Conservation (phyloP, 1,140 invertebrate species). For the Drosophila chauvacae region DNA sequence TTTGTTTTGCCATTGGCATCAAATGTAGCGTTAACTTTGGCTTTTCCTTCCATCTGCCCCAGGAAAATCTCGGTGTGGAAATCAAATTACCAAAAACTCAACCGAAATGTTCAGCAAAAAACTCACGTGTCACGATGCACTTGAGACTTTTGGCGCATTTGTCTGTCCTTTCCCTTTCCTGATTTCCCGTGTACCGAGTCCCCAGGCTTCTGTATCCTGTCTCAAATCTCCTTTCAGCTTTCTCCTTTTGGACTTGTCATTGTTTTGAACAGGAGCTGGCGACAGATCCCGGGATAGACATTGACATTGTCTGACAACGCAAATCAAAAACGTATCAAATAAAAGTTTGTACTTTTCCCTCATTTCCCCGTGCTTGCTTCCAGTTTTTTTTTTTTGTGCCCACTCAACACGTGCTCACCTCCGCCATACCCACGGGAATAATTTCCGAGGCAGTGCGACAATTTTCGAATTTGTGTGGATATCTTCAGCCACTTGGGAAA, state of each 20-base stretch:
- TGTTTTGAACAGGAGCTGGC: slow-evolving; percentile 24
- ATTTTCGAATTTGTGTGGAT: slow-evolving; percentile 56
- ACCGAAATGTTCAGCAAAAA: slow-evolving; percentile 42
- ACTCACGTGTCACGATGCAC: slow-evolving; percentile 78
- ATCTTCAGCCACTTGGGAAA: slow-evolving; percentile 56
- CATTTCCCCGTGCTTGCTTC: slow-evolving; percentile 10
- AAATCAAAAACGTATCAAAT: slow-evolving; percentile 83
- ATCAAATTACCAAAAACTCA: slow-evolving; percentile 73
- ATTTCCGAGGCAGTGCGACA: slow-evolving; percentile 56
- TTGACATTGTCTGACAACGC: slow-evolving; percentile 74
- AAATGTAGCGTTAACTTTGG: slow-evolving; percentile 77
- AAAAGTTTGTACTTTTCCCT: slow-evolving; percentile 68
- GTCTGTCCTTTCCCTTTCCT: slow-evolving; percentile 24
- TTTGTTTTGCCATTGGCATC: slow-evolving; percentile 58
- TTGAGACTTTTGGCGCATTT: slow-evolving; percentile 75
- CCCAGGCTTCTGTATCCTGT: slow-evolving; percentile 26
- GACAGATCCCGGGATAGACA: slow-evolving; percentile 48
- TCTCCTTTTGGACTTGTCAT: slow-evolving; percentile 58
- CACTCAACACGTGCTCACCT: slow-evolving; percentile 73
- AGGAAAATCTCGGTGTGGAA: slow-evolving; percentile 65
- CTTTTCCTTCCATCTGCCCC: slow-evolving; percentile 11
- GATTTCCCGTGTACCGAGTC: not conserved
- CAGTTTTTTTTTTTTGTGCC: slow-evolving; percentile 24
- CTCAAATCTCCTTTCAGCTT: slow-evolving; percentile 44
- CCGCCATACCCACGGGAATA: slow-evolving; percentile 9